Base-by-base conservation (phyloP, 2,888 invertebrate genomes). In the Theretra japonica region DNA sequence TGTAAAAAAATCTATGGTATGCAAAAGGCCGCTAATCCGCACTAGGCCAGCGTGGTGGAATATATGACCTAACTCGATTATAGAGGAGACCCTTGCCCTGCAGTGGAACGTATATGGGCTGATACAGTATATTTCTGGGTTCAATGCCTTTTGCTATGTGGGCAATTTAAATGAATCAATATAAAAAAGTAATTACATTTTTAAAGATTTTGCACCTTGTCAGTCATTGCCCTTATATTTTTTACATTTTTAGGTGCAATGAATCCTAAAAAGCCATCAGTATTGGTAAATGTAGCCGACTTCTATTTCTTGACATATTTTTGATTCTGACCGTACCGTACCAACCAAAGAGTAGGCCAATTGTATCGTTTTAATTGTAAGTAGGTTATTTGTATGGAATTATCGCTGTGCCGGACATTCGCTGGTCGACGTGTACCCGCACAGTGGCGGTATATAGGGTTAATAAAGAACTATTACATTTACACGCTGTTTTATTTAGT, bases 381-480 rank as follows among this genome's bases (percentile, higher is more conserved):
- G 62, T 71, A 60, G 17, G 48, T 70, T 59, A 41, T 62, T 75
- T 83, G 75, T 81, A 74, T 23, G 48, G 65, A 21, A 41, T 69
- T 57, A 69, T 62, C 21, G 53, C 53, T 30, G 60, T 70, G 30
- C 21, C 33, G 90, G 88, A 85, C 76, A 86, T 83, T 92, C 91
- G 92, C 92, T 88, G 91, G 92, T 86, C 91, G 91, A 92, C 86
- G 72, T 77, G 76, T 73, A 86, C 86, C 50, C 50, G 19, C 50
- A 84, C 85, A 83, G 80, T 83, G 80, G 85, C 76, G 74, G 83
- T 85, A 78, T 79, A 79, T 75, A 80, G 74, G 78, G 76, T 75
- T 82, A 90, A 89, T 90, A 90, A 89, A 86, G 76, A 82, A 82
- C 77, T 85, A 86, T 85, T 83, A 82, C 74, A 83, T 78, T 79